Evolutionary conservation across 2,113 vertebrate species (phyloP), one percentile per base, ranked within the genome.

Genomic region (Micromys minutus): DNA sequence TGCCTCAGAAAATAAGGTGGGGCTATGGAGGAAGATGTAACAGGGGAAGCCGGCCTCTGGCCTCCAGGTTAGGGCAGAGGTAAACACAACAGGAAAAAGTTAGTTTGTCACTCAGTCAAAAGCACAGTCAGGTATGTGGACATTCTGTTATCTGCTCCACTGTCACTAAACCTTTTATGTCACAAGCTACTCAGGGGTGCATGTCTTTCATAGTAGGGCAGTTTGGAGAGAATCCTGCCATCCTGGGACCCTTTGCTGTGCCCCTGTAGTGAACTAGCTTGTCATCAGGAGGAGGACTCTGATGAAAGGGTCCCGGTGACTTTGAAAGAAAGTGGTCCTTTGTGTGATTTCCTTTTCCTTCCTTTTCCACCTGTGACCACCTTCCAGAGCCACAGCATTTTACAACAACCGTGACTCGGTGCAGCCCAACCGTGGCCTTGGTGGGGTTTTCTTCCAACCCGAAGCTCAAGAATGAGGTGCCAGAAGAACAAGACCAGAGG

Each of bases 381-480:
- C 71, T 47, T 97, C 97, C 97, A 97, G 98, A 98, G 94, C 96
- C 96, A n/a, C 98, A 96, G 80, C 97, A 98, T 81, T 97, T 98
- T 74, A 98, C 97, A 29, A 97, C 98, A 50, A 96, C 97, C 3
- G 97, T 98, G 97, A 98, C 97, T 71, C 98, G 98, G 94, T 97
- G 96, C 69, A 98, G 98, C 94, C 97, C 98, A 0, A 93, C 96
- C 5, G 96, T 97, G 95, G 98, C 98, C 94, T 97, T 97, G n/a
- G 75, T 98, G 94, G 97, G 97, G 81, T 93, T 98, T 42, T 92
- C 94, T 80, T 97, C 97, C 84, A 98, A 95, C 31, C 77, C 96
- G 15, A 39, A 94, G 95, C 81, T 63, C 11, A 98, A 97, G 83
- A 95, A 95, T 22, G 10, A 65, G 21, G 63, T 61, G 77, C 95